Evolutionary conservation across 2,888 invertebrate genomes (phyloP).

Genomic region (Deroplatys truncata): DNA sequence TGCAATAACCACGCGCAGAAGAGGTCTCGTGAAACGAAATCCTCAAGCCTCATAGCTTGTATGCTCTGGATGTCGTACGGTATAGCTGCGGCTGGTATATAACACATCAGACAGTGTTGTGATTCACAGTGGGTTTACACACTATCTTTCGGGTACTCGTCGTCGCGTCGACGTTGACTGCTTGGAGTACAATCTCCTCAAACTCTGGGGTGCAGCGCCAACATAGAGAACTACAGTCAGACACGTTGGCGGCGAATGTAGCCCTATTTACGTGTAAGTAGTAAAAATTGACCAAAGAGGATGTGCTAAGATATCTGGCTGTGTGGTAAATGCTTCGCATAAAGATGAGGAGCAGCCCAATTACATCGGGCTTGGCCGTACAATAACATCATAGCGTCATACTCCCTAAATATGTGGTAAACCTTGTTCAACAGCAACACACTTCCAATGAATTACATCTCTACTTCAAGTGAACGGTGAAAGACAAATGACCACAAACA

Average conservation of each 20-base stretch:
- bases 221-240: not conserved
- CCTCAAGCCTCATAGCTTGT: not conserved
- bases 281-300: too few relatives aligned
- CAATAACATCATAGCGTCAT: too few relatives aligned
- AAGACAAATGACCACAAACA: too few relatives aligned
- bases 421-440: not conserved
- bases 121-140: not conserved
- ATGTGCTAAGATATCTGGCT: too few relatives aligned
- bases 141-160: not conserved
- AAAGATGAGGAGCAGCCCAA: too few relatives aligned
- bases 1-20: conserved; percentile 12
- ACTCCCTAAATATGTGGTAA: not conserved
- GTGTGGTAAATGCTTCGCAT: too few relatives aligned
- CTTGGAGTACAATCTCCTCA: not conserved
- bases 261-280: not conserved
- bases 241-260: not conserved
- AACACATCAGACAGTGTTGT: not conserved
- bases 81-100: not conserved
- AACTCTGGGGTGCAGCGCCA: too few relatives aligned
- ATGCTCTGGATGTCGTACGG: not conserved
- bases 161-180: not conserved
- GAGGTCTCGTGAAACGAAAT: too few relatives aligned
- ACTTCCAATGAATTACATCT: not conserved
- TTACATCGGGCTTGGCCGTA: too few relatives aligned
- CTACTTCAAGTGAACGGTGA: too few relatives aligned